Percentiles rank a stretch among this genome's conserved stretches.
Conservation (phyloP, 2,113 vertebrate species). For the Taurulus bubalis region DNA sequence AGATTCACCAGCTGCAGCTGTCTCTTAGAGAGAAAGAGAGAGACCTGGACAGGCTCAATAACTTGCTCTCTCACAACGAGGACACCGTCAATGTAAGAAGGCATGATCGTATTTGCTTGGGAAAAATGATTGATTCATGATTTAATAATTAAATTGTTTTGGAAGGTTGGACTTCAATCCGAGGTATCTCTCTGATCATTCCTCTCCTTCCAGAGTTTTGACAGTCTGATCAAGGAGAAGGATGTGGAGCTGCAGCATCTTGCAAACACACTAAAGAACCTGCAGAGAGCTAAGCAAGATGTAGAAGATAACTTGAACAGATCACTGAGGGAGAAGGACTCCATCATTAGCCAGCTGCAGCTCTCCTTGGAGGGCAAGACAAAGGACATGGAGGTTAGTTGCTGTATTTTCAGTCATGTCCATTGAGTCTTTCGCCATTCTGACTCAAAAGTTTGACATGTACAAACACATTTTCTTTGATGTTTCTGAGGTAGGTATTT, state of each 20-base stretch:
- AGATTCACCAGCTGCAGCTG: slow-evolving; percentile 83
- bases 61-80: slow-evolving; percentile 82
- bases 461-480: neutral
- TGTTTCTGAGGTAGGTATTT: neutral
- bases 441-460: too few relatives aligned
- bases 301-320: slow-evolving; percentile 86
- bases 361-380: slow-evolving; percentile 82
- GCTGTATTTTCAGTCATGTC: neutral
- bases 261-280: slow-evolving; percentile 83
- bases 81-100: slow-evolving; percentile 83
- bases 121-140: too few relatives aligned
- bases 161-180: neutral
- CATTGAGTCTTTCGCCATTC: neutral
- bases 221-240: slow-evolving; percentile 86
- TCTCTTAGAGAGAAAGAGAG: slow-evolving; percentile 84
- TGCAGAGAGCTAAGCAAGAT: slow-evolving; percentile 85
- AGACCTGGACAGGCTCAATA: slow-evolving; percentile 83
- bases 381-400: slow-evolving; percentile 86
- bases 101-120: neutral
- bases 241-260: slow-evolving; percentile 88
- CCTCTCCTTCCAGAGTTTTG: slow-evolving; percentile 81
- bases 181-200: neutral
- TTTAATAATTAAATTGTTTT: neutral
- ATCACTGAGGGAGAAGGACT: slow-evolving; percentile 85
- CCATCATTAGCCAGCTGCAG: slow-evolving; percentile 85